A percentile compares a stretch with the other conserved stretches of the same genome.
Evolutionary conservation across 2,888 invertebrate genomes (phyloP).

Genomic region (Marronus borbonicus): DNA sequence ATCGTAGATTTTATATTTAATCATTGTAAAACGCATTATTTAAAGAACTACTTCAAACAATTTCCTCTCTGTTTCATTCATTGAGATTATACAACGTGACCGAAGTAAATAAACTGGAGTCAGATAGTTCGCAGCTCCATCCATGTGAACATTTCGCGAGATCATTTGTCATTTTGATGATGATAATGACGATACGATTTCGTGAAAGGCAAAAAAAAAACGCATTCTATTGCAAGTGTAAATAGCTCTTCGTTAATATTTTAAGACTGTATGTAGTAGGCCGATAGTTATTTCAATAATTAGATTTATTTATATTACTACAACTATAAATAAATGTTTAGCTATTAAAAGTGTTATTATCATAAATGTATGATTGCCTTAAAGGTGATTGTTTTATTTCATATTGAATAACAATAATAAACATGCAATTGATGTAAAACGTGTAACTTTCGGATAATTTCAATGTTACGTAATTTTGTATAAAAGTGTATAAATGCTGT

Average conservation of each 20-base stretch:
- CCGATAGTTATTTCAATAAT: conserved; percentile 51
- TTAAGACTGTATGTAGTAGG: conserved; percentile 62
- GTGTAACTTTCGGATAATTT: background rate
- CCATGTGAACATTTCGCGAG: background rate
- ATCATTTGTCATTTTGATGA: background rate
- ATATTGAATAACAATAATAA: background rate
- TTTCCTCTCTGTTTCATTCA: too few species aligned
- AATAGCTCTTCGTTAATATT: conserved; percentile 60
- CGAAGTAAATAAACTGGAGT: too few species aligned
- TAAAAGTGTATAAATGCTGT: conserved; percentile 32
- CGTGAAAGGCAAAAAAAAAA: background rate
- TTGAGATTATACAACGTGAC: too few species aligned
- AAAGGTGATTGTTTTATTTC: conserved; percentile 49
- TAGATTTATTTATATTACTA: conserved; percentile 49
- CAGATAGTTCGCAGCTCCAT: too few species aligned
- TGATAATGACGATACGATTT: background rate
- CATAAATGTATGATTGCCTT: conserved; percentile 50
- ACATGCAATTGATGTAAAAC: background rate
- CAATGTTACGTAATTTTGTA: conserved; percentile 33
- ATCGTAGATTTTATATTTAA: background rate
- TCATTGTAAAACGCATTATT: background rate
- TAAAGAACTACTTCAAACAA: background rate
- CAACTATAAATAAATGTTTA: conserved; percentile 26
- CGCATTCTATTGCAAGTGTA: conserved; percentile 52
- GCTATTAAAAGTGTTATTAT: conserved; percentile 49